These are phyloP conservation scores for Diachrysia chrysitis DNA, from an alignment of 2,888 invertebrate genomes.

Conservation along the genomic window DNA sequence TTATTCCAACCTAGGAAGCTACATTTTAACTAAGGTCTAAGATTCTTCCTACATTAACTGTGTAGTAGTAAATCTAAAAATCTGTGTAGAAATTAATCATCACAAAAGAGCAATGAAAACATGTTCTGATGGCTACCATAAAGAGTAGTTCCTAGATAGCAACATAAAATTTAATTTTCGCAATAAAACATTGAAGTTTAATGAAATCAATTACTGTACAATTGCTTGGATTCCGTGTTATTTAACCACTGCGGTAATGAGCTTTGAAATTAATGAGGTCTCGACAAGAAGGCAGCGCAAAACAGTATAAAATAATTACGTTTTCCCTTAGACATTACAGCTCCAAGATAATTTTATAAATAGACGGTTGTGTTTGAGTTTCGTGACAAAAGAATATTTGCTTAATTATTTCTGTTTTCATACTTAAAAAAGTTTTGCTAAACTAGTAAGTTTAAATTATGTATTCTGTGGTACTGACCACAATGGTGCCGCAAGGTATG, in stretches of 20 bases:
- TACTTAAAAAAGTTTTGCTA: not conserved
- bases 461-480: not conserved
- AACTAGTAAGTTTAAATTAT: not conserved
- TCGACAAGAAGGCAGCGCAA: not conserved
- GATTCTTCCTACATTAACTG: no score
- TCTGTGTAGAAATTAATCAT: no score
- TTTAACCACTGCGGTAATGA: not conserved
- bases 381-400: not conserved
- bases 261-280: not conserved
- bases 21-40: no score
- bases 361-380: not conserved
- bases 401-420: not conserved
- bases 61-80: no score
- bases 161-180: not conserved
- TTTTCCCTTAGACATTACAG: not conserved
- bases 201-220: not conserved
- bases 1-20: no score
- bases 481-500: not conserved
- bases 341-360: not conserved
- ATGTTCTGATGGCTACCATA: no score
- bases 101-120: no score
- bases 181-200: no score
- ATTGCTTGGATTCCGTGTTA: not conserved
- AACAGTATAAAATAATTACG: not conserved
- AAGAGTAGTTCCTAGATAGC: no score